Evolutionary conservation across 2,797 vertebrate species (phyloP).

Genomic region (Micropoecilia bifurca): DNA sequence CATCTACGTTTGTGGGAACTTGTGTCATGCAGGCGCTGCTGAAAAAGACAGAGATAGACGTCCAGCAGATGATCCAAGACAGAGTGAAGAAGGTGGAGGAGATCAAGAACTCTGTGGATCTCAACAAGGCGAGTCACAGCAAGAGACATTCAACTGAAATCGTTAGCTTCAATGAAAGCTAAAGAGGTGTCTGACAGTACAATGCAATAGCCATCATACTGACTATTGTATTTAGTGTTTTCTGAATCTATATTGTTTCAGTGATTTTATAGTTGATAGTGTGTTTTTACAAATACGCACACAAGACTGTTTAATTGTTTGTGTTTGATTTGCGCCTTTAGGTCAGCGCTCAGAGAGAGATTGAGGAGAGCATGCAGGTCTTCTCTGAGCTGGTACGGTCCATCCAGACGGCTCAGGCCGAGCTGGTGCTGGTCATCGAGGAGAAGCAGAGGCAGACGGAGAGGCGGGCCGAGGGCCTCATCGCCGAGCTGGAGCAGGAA

Average conservation of each 20-base stretch:
- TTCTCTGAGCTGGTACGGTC: constrained; percentile 78
- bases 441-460: constrained; percentile 78
- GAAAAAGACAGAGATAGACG: constrained; percentile 79
- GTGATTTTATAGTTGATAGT: background rate
- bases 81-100: constrained; percentile 80
- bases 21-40: constrained; percentile 70
- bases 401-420: constrained; percentile 78
- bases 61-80: constrained; percentile 84
- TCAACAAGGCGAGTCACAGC: constrained; percentile 75
- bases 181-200: background rate
- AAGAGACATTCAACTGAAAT: background rate
- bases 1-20: constrained; percentile 4
- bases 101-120: constrained; percentile 75
- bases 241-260: background rate
- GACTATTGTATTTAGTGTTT: background rate
- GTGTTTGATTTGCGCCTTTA: constrained; percentile 18
- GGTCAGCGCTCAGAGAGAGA: constrained; percentile 76
- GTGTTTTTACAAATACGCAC: background rate
- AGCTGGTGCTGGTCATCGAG: constrained; percentile 74
- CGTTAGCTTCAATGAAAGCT: background rate
- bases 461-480: constrained; percentile 68
- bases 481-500: constrained; percentile 72
- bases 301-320: background rate
- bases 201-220: too few species aligned
- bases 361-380: constrained; percentile 77